A percentile compares a stretch with the other conserved stretches of the same genome.
These are phyloP conservation scores for Euschistus heros DNA, from an alignment of 1,140 invertebrate genomes.

Conservation along the genomic window DNA sequence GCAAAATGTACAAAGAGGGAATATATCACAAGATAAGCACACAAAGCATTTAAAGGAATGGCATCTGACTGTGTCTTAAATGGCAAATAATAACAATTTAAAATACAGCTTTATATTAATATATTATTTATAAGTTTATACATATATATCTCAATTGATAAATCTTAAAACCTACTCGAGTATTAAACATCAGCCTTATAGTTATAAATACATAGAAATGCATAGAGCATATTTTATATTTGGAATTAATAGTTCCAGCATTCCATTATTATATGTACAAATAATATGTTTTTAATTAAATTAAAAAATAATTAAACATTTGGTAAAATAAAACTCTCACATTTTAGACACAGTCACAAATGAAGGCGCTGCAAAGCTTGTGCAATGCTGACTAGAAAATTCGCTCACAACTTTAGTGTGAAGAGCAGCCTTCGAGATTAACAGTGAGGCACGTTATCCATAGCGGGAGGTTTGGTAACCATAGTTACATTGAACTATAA, in stretches of 20 bases:
- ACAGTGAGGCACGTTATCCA: conserved; percentile 1
- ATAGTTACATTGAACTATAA: too few species aligned
- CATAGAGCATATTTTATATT: neutral
- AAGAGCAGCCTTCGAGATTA: conserved; percentile 14
- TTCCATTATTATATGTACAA: conserved; percentile 14
- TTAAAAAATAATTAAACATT: conserved; percentile 7
- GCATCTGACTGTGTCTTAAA: conserved; percentile 23
- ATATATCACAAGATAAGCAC: conserved; percentile 25
- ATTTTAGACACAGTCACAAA: conserved; percentile 19
- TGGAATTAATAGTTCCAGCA: conserved; percentile 12
- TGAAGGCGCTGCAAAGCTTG: conserved; percentile 24
- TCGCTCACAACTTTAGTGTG: conserved; percentile 19
- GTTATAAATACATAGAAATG: conserved; percentile 12
- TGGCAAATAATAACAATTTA: conserved; percentile 10
- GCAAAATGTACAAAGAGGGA: conserved; percentile 30
- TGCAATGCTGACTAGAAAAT: conserved; percentile 26
- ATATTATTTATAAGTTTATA: neutral
- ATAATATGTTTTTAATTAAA: conserved; percentile 4
- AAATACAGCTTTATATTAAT: conserved; percentile 13
- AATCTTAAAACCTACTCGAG: conserved; percentile 13
- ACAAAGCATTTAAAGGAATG: conserved; percentile 22
- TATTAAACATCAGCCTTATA: conserved; percentile 17
- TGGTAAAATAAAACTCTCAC: conserved; percentile 5
- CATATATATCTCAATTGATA: conserved; percentile 8
- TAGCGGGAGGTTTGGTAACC: conserved; percentile 6